Percentiles rank a stretch among this genome's conserved stretches.
phyloP scores from a whole-genome alignment of 2,113 vertebrate species.

The Silurus meridionalis region DNA sequence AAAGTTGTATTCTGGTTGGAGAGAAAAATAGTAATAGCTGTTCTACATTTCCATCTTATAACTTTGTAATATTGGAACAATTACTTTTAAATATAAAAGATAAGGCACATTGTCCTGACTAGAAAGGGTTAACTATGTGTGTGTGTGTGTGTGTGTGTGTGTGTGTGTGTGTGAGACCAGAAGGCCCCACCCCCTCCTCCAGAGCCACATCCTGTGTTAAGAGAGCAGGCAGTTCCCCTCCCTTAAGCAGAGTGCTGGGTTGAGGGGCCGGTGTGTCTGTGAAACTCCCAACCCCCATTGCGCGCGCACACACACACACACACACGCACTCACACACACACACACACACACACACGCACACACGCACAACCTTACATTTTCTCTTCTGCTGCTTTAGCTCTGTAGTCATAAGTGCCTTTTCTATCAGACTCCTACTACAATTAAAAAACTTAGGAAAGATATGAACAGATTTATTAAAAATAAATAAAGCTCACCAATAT shows the following conservation, averaged over 20 bases:
- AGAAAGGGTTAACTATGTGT: slow-evolving; percentile 67
- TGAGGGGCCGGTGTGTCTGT: slow-evolving; percentile 75
- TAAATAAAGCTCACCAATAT: background rate
- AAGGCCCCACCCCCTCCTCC: slow-evolving; percentile 69
- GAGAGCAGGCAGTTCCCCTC: slow-evolving; percentile 70
- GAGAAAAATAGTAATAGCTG: background rate
- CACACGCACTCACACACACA: slow-evolving; percentile 52
- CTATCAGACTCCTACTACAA: slow-evolving; percentile 24
- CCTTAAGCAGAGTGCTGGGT: slow-evolving; percentile 59
- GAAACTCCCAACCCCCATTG: slow-evolving; percentile 53
- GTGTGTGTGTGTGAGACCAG: slow-evolving; percentile 45
- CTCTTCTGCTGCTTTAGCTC: slow-evolving; percentile 39
- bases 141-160: slow-evolving; percentile 27
- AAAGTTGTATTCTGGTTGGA: slow-evolving; percentile 12
- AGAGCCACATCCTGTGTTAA: slow-evolving; percentile 77
- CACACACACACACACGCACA: slow-evolving; percentile 52
- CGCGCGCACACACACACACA: slow-evolving; percentile 57
- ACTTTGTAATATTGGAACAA: background rate
- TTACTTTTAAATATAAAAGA: background rate
- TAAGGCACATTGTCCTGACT: slow-evolving; percentile 29
- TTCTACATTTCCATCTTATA: background rate
- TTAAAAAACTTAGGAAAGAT: background rate
- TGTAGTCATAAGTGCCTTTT: slow-evolving; percentile 10
- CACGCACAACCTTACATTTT: slow-evolving; percentile 40
- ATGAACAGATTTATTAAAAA: background rate